These are phyloP conservation scores for Hydraecia micacea DNA, from an alignment of 2,888 invertebrate species.

Conservation along the genomic window DNA sequence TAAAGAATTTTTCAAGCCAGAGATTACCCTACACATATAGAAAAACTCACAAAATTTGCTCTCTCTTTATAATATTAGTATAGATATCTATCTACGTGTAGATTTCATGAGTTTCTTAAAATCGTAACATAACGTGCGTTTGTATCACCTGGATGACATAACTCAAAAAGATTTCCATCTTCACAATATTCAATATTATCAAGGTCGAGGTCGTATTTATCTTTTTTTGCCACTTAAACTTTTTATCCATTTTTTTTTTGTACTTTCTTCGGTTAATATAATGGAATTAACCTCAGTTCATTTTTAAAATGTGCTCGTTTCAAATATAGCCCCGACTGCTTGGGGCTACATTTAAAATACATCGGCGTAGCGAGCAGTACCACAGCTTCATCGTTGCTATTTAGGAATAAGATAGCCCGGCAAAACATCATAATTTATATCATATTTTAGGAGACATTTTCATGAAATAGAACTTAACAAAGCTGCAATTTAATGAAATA, in stretches of 20 bases:
- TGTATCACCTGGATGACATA: not conserved
- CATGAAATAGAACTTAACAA: not conserved
- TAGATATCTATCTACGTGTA: no score
- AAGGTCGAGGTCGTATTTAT: not conserved
- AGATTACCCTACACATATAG: no score
- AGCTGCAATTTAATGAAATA: not conserved
- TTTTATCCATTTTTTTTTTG: not conserved
- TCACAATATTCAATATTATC: no score
- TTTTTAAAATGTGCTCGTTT: not conserved
- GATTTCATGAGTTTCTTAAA: no score
- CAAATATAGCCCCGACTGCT: not conserved
- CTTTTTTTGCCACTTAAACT: not conserved
- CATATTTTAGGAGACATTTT: no score
- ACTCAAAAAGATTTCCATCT: not conserved
- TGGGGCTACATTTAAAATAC: no score
- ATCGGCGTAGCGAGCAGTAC: no score
- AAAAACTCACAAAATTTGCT: no score
- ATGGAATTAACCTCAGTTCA: not conserved
- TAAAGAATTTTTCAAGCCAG: no score
- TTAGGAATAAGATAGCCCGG: not conserved
- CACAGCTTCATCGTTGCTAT: not conserved
- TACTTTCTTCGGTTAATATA: not conserved
- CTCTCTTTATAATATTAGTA: not conserved
- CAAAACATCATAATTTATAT: not conserved
- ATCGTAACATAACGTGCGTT: not conserved